Evolutionary conservation across 2,797 vertebrate genomes (phyloP).

Genomic region (Pterois miles): DNA sequence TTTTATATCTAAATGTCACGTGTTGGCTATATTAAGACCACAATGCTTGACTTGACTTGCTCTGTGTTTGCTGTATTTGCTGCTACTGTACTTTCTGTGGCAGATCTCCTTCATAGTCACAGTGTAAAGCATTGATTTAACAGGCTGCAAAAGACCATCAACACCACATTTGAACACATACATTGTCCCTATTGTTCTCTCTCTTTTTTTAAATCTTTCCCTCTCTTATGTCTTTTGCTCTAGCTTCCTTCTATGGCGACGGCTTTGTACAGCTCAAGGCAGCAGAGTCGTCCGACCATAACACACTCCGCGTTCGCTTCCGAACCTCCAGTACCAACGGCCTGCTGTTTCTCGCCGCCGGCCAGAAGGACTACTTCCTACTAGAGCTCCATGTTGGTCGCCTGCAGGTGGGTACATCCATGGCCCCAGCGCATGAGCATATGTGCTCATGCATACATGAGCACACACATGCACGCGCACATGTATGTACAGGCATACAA

Average conservation of each 20-base stretch:
- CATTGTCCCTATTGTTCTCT: not conserved
- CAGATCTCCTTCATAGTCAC: not conserved
- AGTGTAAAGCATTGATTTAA: slow-evolving; percentile 5
- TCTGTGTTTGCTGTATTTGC: slow-evolving; percentile 29
- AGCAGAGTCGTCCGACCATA: slow-evolving; percentile 80
- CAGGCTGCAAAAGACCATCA: not conserved
- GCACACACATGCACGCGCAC: not conserved
- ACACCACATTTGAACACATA: not conserved
- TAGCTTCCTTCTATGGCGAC: slow-evolving; percentile 93
- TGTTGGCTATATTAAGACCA: slow-evolving; percentile 68
- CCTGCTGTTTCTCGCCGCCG: slow-evolving; percentile 91
- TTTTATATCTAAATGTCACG: slow-evolving; percentile 77
- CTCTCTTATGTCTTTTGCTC: slow-evolving; percentile 31
- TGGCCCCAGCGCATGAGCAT: slow-evolving; percentile 53
- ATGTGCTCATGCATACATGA: slow-evolving; percentile 54
- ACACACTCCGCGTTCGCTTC: slow-evolving; percentile 87
- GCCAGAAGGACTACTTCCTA: slow-evolving; percentile 85
- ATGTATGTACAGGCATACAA: slow-evolving; percentile 3
- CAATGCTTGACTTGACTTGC: slow-evolving; percentile 56
- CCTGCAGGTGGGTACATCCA: slow-evolving; percentile 85
- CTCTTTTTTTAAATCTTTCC: not conserved
- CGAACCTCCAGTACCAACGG: slow-evolving; percentile 87
- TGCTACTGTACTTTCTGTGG: slow-evolving; percentile 25
- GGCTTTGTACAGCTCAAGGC: slow-evolving; percentile 89
- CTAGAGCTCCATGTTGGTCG: slow-evolving; percentile 86